Percentiles rank a stretch among this genome's conserved stretches.
These are phyloP conservation scores for Megamerina dolium DNA, from an alignment of 2,888 invertebrate species.

Conservation along the genomic window DNA sequence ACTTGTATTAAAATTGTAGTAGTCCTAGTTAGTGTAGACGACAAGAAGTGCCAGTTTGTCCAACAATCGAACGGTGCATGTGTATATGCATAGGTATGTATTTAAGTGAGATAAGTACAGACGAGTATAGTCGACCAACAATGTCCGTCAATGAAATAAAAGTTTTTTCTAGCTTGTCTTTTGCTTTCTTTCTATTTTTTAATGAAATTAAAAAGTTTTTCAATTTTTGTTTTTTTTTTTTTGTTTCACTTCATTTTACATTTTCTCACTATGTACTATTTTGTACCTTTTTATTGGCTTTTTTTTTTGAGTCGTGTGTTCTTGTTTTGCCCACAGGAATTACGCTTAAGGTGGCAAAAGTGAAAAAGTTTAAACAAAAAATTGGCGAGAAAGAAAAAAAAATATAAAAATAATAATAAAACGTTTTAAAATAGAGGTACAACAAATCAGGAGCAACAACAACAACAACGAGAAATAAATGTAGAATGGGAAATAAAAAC, in stretches of 20 bases:
- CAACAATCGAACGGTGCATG: no score
- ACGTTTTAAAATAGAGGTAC: constrained; percentile 10
- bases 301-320: constrained; percentile 11
- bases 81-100: no score
- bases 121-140: no score
- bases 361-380: constrained; percentile 6
- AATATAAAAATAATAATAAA: constrained; percentile 14
- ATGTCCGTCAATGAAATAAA: no score
- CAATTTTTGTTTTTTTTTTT: constrained; percentile 11
- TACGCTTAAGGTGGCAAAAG: constrained; percentile 38
- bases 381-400: constrained; percentile 8
- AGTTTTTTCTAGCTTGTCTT: no score
- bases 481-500: constrained; percentile 18
- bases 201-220: constrained; percentile 44
- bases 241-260: no score
- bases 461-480: no score
- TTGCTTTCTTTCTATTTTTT: constrained; percentile 27
- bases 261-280: constrained; percentile 23
- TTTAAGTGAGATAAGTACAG: no score
- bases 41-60: no score
- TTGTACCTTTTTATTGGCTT: constrained; percentile 31
- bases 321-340: constrained; percentile 35
- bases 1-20: no score
- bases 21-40: no score
- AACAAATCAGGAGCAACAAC: constrained; percentile 23